Evolutionary conservation across 2,797 vertebrate species (phyloP).

Genomic region (Scarus forsteni): DNA sequence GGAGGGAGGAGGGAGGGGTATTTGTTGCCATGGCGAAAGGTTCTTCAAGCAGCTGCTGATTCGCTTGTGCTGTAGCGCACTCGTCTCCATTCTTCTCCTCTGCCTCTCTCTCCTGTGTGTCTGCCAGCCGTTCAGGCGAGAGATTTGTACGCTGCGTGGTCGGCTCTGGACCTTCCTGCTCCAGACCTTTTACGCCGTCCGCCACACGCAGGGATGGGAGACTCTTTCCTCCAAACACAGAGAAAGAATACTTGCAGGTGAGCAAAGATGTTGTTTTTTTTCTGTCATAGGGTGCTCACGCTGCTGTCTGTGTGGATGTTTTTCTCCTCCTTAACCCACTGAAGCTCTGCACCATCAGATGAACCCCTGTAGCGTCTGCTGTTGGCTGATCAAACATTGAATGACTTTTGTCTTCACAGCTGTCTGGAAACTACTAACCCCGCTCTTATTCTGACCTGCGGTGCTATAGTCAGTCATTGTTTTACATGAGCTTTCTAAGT

Average conservation of each 20-base stretch:
- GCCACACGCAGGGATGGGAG: slow-evolving; percentile 95
- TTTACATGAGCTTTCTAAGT: slow-evolving; percentile 13
- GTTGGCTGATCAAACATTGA: slow-evolving; percentile 25
- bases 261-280: slow-evolving; percentile 36
- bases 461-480: slow-evolving; percentile 19
- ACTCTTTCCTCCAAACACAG: slow-evolving; percentile 88
- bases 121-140: slow-evolving; percentile 91
- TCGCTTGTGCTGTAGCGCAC: slow-evolving; percentile 85
- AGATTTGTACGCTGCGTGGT: slow-evolving; percentile 90
- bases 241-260: slow-evolving; percentile 93
- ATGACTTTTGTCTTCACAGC: slow-evolving; percentile 18
- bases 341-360: slow-evolving; percentile 55
- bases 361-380: slow-evolving; percentile 38
- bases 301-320: slow-evolving; percentile 44
- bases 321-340: slow-evolving; percentile 32
- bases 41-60: slow-evolving; percentile 97
- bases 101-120: slow-evolving; percentile 51
- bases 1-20: slow-evolving; percentile 80
- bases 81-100: slow-evolving; percentile 69
- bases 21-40: slow-evolving; percentile 97
- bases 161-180: slow-evolving; percentile 96
- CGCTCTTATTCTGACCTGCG: slow-evolving; percentile 37
- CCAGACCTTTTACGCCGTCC: slow-evolving; percentile 93
- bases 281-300: slow-evolving; percentile 29
- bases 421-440: slow-evolving; percentile 18